Conservation (phyloP, 2,888 invertebrate genomes). For the Desoria tigrina region DNA sequence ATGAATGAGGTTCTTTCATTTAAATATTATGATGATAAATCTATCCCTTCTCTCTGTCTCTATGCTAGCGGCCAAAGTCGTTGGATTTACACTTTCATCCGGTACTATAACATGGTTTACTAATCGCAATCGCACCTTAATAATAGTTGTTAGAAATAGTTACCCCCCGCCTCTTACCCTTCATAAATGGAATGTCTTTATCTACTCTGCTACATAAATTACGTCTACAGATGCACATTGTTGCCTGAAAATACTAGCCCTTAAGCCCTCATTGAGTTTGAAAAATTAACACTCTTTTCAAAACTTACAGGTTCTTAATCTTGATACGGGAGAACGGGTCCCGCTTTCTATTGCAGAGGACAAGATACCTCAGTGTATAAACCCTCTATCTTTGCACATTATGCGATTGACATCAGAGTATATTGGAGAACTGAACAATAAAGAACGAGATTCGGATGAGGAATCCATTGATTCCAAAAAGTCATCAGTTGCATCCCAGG, state of each 20-base stretch:
- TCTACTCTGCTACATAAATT: too few species aligned
- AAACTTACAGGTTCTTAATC: conserved; percentile 59
- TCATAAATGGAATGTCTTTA: too few species aligned
- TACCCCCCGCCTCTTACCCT: too few species aligned
- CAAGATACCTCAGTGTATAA: conserved; percentile 85
- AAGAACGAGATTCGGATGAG: conserved; percentile 74
- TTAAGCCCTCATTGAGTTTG: too few species aligned
- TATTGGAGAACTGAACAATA: conserved; percentile 61
- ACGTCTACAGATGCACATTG: too few species aligned
- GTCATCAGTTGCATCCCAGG: conserved; percentile 60
- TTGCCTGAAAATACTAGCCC: too few species aligned
- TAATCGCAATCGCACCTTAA: neutral
- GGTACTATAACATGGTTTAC: conserved; percentile 23
- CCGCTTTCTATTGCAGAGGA: conserved; percentile 94
- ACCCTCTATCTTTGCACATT: conserved; percentile 91
- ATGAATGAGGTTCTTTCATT: conserved; percentile 8
- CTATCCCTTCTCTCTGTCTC: conserved; percentile 30
- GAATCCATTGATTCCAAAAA: conserved; percentile 71
- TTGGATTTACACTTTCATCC: conserved; percentile 51
- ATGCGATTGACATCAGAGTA: conserved; percentile 91
- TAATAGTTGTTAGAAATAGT: too few species aligned
- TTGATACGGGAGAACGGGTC: conserved; percentile 79
- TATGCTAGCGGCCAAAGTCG: conserved; percentile 51
- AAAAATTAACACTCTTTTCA: too few species aligned
- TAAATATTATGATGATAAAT: conserved; percentile 11